Base-by-base conservation (phyloP, 2,113 vertebrate species). In the Apteryx mantelli region DNA sequence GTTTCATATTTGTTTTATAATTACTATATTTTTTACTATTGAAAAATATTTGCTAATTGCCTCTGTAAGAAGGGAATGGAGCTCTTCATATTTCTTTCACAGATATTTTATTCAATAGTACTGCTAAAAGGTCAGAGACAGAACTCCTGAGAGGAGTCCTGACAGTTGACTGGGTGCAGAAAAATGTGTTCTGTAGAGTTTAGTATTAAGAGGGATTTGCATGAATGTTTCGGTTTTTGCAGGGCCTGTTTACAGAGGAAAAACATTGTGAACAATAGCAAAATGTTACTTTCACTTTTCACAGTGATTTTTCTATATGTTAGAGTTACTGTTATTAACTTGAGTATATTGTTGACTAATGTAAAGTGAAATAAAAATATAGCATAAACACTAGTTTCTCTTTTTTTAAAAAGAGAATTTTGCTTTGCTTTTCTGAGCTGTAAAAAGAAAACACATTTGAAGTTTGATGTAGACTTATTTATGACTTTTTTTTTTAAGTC, bases 1-100 rank as follows among this genome's bases (percentile, higher is more conserved):
- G 42, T 88, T 94, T 60, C 55, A 17, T 91, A 38, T 94, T 91
- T 92, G 64, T 50, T 97, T 94, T 82, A 83, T 85, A 95, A 89
- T 97, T 93, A 50, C 36, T 85, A 17, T 26, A 6, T 38, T 78
- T 93, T 92, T 89, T 46, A 70, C 36, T 87, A 92, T 61, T 87
- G 24, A 78, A 97, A 87, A 95, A 63, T 73, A 68, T 82, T 95
- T 93, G 46, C 61, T 82, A 73, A 84, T 95, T 92, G 70, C 78
- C 22, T 88, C 48, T 82, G 12, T 9, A 44, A 73, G 69, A 79
- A 80, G 44, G 20, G 40, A 73, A 60, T 85, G 7, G 86, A 82
- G 10, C 6, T 21, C 48, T 69, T 46, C 38, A 7, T 77, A 80
- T 91, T 89, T 85, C 53, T 87, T 90, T 40, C 70, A 69, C 46